Evolutionary conservation across 2,797 vertebrate genomes (phyloP).

Genomic region (Choloepus didactylus): DNA sequence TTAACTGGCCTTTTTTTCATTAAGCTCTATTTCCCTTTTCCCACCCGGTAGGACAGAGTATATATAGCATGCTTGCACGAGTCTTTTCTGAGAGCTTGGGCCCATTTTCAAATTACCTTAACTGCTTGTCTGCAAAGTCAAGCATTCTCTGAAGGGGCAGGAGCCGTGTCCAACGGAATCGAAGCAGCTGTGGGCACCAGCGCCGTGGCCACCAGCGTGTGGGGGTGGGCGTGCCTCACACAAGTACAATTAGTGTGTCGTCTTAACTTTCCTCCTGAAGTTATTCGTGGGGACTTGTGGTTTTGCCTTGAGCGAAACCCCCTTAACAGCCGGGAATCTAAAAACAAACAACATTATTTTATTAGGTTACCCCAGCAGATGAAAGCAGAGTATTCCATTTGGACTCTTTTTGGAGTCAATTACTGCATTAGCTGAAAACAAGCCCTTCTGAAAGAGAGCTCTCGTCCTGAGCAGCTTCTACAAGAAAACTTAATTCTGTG

Average conservation of each 20-base stretch:
- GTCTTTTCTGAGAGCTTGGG: background rate
- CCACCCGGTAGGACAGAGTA: background rate
- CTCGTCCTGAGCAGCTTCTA: background rate
- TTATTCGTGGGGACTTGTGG: slow-evolving; percentile 74
- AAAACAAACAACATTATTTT: slow-evolving; percentile 82
- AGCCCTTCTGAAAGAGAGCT: slow-evolving; percentile 61
- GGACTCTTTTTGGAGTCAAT: slow-evolving; percentile 76
- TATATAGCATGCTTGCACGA: background rate
- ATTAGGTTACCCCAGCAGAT: slow-evolving; percentile 80
- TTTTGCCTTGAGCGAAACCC: slow-evolving; percentile 80
- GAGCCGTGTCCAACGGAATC: background rate
- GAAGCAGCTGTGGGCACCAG: background rate
- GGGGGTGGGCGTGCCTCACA: slow-evolving; percentile 43
- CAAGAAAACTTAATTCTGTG: background rate
- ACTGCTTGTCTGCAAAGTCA: background rate
- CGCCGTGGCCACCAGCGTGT: background rate
- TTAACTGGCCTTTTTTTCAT: background rate
- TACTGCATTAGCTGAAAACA: slow-evolving; percentile 80
- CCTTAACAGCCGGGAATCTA: slow-evolving; percentile 76
- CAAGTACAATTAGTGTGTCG: slow-evolving; percentile 67
- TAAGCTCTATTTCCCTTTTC: background rate
- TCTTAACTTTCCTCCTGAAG: slow-evolving; percentile 76
- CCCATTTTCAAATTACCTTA: background rate
- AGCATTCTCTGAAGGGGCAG: background rate
- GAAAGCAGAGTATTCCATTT: slow-evolving; percentile 77